Percentiles rank a stretch among this genome's conserved stretches.
These are phyloP conservation scores for Belonocnema kinseyi DNA, from an alignment of 1,140 invertebrate genomes.

Conservation along the genomic window DNA sequence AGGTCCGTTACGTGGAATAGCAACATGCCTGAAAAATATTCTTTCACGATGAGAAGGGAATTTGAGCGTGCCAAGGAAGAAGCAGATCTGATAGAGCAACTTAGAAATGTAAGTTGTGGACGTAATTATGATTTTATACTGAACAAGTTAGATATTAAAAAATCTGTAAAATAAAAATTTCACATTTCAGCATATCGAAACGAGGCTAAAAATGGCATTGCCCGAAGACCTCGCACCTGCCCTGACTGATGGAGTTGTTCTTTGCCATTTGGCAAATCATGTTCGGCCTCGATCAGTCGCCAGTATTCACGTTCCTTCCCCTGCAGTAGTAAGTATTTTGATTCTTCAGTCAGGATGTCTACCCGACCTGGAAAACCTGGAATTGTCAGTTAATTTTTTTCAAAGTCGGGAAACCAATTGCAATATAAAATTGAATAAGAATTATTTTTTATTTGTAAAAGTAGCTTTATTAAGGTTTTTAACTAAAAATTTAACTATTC, in stretches of 20 bases:
- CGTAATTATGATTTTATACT: conserved; percentile 39
- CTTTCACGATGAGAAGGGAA: conserved; percentile 93
- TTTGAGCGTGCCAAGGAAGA: conserved; percentile 94
- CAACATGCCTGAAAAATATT: conserved; percentile 83
- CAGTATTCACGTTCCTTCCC: conserved; percentile 95
- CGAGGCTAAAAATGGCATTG: conserved; percentile 90
- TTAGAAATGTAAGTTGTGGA: conserved; percentile 84
- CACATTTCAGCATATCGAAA: conserved; percentile 88
- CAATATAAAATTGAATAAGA: too few relatives aligned
- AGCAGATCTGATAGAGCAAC: conserved; percentile 88
- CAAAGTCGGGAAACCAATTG: too few relatives aligned
- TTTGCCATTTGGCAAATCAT: conserved; percentile 95
- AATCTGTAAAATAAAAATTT: background rate
- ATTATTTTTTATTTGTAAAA: too few relatives aligned
- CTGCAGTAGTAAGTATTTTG: conserved; percentile 87
- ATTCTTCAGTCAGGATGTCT: background rate
- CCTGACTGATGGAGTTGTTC: conserved; percentile 91
- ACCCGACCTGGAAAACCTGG: too few relatives aligned
- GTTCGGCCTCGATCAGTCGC: conserved; percentile 91
- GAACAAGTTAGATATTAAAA: conserved; percentile 37
- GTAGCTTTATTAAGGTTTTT: too few relatives aligned
- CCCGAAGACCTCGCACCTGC: conserved; percentile 91
- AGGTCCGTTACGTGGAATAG: conserved; percentile 83
- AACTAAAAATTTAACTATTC: too few relatives aligned
- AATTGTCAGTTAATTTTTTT: too few relatives aligned